Evolutionary conservation across 2,797 vertebrate genomes (phyloP).

Genomic region (Tenualosa ilisha): DNA sequence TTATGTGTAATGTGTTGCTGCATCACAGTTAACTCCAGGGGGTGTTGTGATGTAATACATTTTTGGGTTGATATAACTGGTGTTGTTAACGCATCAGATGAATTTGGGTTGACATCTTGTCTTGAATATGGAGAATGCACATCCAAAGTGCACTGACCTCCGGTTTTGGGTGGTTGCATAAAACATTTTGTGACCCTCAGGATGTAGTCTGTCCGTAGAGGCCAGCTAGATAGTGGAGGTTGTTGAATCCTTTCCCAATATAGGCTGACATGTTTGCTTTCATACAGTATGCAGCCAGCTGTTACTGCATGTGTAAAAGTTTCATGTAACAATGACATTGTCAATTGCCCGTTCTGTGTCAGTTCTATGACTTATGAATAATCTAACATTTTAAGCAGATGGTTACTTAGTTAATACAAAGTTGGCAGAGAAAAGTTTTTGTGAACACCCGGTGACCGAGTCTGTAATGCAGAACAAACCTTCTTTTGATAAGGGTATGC

Average conservation of each 20-base stretch:
- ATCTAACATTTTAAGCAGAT: not conserved
- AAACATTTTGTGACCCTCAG: not conserved
- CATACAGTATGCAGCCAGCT: not conserved
- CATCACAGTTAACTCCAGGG: not conserved
- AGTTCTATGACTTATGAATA: not conserved
- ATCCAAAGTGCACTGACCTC: not conserved
- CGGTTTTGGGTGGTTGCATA: not conserved
- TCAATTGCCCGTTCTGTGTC: not conserved
- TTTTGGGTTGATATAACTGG: not conserved
- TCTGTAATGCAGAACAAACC: constrained; percentile 13
- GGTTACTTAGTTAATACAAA: not conserved
- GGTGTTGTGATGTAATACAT: not conserved
- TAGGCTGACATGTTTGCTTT: not conserved
- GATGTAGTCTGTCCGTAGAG: not conserved
- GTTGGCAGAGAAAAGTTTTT: constrained; percentile 1
- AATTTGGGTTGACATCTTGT: not conserved
- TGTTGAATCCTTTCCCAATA: not conserved
- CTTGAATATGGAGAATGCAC: not conserved
- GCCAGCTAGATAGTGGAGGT: not conserved
- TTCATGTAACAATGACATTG: not conserved
- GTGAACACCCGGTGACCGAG: not conserved
- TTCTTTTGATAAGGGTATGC: constrained; percentile 24
- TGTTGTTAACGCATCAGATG: not conserved
- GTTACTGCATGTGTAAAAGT: not conserved
- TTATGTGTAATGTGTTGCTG: not conserved